Evolutionary conservation across 2,888 invertebrate genomes (phyloP).

Genomic region (Phaedon cochleariae): DNA sequence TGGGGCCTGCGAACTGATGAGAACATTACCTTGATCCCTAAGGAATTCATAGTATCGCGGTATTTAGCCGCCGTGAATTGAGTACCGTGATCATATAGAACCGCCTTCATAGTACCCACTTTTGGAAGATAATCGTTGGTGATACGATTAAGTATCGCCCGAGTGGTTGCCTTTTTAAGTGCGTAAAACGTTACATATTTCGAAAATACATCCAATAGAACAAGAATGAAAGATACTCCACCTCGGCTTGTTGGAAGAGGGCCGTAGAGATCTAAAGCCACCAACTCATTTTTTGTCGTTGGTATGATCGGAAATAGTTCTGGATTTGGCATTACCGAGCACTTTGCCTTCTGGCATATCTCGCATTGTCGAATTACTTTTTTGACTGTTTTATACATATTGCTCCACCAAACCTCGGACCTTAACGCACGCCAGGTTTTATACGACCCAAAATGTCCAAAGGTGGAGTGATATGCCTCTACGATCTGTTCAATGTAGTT

Average conservation of each 20-base stretch:
- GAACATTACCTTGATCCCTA: no score
- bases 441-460: not conserved
- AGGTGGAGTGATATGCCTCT: not conserved
- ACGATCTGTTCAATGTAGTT: not conserved
- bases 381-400: not conserved
- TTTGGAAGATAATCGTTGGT: not conserved
- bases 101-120: not conserved
- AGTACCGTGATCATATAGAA: constrained; percentile 2
- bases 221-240: no score
- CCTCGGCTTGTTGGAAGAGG: no score
- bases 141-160: not conserved
- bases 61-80: no score
- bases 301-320: not conserved
- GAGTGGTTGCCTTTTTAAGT: not conserved
- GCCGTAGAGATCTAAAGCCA: no score
- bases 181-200: not conserved
- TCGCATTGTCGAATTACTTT: not conserved
- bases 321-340: no score
- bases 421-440: not conserved
- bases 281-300: not conserved
- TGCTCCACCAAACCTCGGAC: not conserved
- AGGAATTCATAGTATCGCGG: no score
- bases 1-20: not conserved
- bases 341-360: not conserved
- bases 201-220: no score